Conservation (phyloP, 2,113 vertebrate genomes). For the Thymallus thymallus region DNA sequence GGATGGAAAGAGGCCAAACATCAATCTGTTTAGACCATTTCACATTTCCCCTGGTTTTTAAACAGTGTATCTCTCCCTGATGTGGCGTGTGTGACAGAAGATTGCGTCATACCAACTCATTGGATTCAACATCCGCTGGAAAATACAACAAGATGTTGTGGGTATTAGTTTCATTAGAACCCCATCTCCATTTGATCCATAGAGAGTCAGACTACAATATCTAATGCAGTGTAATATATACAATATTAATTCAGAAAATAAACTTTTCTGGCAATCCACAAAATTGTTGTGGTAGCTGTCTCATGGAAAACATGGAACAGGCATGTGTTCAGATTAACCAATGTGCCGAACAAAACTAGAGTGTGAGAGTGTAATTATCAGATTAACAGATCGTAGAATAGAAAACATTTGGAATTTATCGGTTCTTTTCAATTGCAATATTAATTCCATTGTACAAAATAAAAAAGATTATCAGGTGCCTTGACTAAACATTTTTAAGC, state of each 20-base stretch:
- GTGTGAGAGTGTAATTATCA: no score
- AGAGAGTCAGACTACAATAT: neutral
- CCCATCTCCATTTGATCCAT: neutral
- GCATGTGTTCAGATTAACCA: no score
- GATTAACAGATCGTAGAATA: slow-evolving; percentile 1
- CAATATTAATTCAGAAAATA: slow-evolving; percentile 44
- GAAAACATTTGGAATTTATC: neutral
- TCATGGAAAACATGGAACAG: slow-evolving; percentile 3
- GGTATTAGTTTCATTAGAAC: neutral
- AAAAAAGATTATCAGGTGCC: neutral
- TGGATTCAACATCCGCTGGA: neutral
- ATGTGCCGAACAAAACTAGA: no score
- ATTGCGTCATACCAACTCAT: neutral
- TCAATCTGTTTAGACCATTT: neutral
- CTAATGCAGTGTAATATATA: slow-evolving; percentile 5
- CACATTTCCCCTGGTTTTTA: neutral
- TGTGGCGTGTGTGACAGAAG: neutral
- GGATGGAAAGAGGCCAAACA: neutral
- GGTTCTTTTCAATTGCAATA: no score
- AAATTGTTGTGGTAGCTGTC: slow-evolving; percentile 37
- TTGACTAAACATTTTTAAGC: neutral
- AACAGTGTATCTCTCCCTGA: neutral
- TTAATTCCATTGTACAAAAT: neutral
- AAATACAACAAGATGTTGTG: neutral
- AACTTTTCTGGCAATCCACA: slow-evolving; percentile 34